Base-by-base conservation (phyloP, 2,113 vertebrate species). In the Odocoileus hemionus region DNA sequence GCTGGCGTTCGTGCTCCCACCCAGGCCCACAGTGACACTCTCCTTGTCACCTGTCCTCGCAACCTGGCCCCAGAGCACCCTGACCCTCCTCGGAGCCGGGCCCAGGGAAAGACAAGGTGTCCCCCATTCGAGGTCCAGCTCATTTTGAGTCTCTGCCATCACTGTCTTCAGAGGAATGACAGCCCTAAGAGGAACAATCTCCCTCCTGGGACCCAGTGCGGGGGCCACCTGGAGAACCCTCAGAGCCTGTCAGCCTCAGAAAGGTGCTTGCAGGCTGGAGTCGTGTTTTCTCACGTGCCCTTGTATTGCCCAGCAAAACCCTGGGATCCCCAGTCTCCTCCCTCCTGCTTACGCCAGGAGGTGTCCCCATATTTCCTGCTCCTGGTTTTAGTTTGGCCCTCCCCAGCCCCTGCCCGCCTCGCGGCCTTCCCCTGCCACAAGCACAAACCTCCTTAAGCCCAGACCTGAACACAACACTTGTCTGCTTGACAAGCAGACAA, bases 401-500 rank as follows among this genome's bases (percentile, higher is more conserved):
- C 9, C 2, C 33, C 33, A 45, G 7, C 33, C n/a, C 30, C n/a
- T 52, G 23, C 92, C 93, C 21, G 3, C n/a, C 50, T 30, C 23
- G 1, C 1, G 0, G 25, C 39, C 60, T n/a, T 45, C 17, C 64
- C 47, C 28, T 12, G 58, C 43, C 23, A 26, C 21, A 50, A 54
- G 86, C 17, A 30, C 47, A 57, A n/a, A 45, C 55, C 52, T 45
- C 83, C 23, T 52, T 7, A 50, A 47, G 23, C 60, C 55, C 11
- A 30, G 36, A 67, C 52, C 88, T 21, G 9, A 84, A 64, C 52
- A 36, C 7, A 30, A n/a, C 13, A 45, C 78, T 21, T 9, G 13
- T 52, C 64, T 57, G 47, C 84, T 74, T 79, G 52, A 94, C 54
- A 45, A 86, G 90, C 80, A 96, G 96, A 94, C 93, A 93, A 96